Evolutionary conservation across 2,113 vertebrate genomes (phyloP).

Genomic region (Lepus americanus): DNA sequence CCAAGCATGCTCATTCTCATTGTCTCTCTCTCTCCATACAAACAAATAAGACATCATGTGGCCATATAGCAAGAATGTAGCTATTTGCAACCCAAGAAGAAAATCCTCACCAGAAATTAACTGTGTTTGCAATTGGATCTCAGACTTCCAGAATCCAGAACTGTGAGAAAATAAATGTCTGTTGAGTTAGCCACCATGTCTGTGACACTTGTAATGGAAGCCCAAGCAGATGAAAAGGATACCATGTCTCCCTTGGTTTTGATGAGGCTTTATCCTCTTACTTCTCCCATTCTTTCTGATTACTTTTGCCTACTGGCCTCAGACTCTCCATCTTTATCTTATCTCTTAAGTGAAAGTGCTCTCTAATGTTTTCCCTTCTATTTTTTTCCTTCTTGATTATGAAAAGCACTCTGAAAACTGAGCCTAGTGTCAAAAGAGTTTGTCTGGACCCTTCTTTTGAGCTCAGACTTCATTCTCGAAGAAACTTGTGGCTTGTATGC

Average conservation of each 20-base stretch:
- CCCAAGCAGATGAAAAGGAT: background rate
- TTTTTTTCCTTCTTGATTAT: background rate
- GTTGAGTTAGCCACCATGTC: background rate
- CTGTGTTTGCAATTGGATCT: background rate
- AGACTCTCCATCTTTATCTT: background rate
- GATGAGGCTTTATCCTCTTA: background rate
- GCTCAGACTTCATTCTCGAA: background rate
- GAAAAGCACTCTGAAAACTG: background rate
- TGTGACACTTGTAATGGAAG: conserved; percentile 26
- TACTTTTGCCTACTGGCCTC: background rate
- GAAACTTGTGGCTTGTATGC: background rate
- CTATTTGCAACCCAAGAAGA: background rate
- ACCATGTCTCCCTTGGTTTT: background rate
- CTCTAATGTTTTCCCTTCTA: background rate
- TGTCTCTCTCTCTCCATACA: rapidly evolving
- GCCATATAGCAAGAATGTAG: background rate
- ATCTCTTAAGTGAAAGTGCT: conserved; percentile 27
- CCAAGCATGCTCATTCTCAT: background rate
- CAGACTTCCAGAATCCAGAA: conserved; percentile 3
- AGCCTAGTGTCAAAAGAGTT: background rate
- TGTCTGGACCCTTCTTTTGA: background rate
- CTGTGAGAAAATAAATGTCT: background rate
- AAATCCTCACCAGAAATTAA: background rate
- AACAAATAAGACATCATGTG: background rate
- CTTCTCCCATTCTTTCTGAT: background rate